phyloP scores from a whole-genome alignment of 2,113 vertebrate species.

The Cynopterus brachyotis region DNA sequence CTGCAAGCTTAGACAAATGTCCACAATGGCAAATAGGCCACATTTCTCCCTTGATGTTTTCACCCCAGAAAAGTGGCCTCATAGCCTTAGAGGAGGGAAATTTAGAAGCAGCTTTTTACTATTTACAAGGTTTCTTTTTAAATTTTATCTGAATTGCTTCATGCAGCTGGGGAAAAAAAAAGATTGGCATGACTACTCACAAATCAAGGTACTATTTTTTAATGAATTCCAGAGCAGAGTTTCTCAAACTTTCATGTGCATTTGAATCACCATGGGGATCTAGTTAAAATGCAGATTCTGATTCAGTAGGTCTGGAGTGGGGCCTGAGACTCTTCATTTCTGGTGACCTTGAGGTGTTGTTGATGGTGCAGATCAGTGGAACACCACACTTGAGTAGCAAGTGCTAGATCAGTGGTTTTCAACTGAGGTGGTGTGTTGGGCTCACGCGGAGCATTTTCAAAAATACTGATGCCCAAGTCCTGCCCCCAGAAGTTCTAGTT shows the following conservation, averaged over 20 bases:
- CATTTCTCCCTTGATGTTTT: not conserved
- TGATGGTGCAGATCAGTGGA: rapidly evolving
- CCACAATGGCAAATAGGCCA: not conserved
- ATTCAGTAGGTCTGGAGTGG: not conserved
- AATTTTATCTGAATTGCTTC: conserved; percentile 32
- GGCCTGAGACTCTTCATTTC: not conserved
- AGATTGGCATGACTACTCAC: not conserved
- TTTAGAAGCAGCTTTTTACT: not conserved
- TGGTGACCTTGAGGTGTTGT: not conserved
- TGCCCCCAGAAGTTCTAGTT: not conserved
- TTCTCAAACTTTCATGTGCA: not conserved
- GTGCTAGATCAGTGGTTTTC: not conserved
- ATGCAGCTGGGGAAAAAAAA: not conserved
- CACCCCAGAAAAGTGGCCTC: not conserved
- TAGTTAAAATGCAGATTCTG: not conserved
- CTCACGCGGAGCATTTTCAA: not conserved
- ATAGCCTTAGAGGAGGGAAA: not conserved
- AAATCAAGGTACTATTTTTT: not conserved
- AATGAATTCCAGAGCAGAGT: not conserved
- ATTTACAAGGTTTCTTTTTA: not conserved
- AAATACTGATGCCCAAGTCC: not conserved
- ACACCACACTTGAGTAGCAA: not conserved
- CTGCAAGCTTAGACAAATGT: conserved; percentile 1
- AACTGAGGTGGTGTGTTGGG: not conserved
- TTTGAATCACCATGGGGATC: not conserved